Evolutionary conservation across 2,888 invertebrate genomes (phyloP).

Genomic region (Hyposoter didymator): DNA sequence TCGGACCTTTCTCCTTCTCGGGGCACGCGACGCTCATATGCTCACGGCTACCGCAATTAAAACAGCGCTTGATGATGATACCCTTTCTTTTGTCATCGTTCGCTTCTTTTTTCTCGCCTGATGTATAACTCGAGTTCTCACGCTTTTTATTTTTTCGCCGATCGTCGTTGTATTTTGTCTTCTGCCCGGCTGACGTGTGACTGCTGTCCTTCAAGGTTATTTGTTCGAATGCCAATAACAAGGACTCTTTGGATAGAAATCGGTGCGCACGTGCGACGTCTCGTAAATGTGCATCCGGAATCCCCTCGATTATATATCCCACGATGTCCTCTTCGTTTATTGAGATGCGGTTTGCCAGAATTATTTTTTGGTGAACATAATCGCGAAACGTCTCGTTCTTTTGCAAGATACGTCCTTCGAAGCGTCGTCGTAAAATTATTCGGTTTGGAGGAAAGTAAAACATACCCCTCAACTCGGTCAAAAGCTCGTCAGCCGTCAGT

Average conservation of each 20-base stretch:
- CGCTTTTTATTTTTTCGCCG: not conserved
- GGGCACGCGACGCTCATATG: constrained; percentile 3
- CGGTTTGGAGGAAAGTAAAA: constrained; percentile 41
- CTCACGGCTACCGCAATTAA: not conserved
- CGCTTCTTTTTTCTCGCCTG: constrained; percentile 5
- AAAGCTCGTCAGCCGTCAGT: not conserved
- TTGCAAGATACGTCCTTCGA: not conserved
- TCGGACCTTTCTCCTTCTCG: constrained; percentile 2
- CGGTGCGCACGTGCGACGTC: constrained; percentile 14
- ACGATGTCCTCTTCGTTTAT: constrained; percentile 13
- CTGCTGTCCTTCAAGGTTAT: not conserved
- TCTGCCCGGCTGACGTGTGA: not conserved
- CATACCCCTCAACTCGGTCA: constrained; percentile 28
- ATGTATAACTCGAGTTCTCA: not conserved
- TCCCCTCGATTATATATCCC: constrained; percentile 19
- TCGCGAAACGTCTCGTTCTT: constrained; percentile 12
- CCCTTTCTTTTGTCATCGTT: not conserved
- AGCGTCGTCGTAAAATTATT: not conserved
- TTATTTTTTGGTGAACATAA: constrained; percentile 19
- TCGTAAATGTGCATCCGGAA: constrained; percentile 2
- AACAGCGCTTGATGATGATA: not conserved
- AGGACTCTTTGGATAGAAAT: not conserved
- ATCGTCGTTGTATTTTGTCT: not conserved
- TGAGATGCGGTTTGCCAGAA: constrained; percentile 10
- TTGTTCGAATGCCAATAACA: not conserved